Base-by-base conservation (phyloP, 2,797 vertebrate genomes). In the Acrossocheilus wenchowensis region DNA sequence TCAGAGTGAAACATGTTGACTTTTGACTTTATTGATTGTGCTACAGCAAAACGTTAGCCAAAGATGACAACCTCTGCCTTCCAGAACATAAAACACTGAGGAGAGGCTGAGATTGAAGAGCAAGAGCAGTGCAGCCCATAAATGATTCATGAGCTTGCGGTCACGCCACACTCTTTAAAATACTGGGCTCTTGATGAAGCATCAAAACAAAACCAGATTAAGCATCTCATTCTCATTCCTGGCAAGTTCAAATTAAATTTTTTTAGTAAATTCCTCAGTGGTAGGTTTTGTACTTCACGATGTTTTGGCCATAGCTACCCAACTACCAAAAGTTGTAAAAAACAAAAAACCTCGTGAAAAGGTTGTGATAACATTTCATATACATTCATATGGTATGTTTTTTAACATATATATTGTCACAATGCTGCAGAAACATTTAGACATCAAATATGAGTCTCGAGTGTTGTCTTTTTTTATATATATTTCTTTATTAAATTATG, bases 21-120 rank as follows among this genome's bases (percentile, higher is more conserved):
- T 88, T 87, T 87, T 75, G 86, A 86, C 81, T 87, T 88, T 92
- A 93, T 92, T 91, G 92, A 93, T 94, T 88, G 88, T 86, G 57
- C 83, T 83, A 90, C 89, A 79, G 87, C 88, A 90, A 50, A 86
- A 81, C 21, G 64, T 80, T 89, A 52, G 71, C 81, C 78, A 75
- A 87, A 88, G 75, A 85, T 68, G 83, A 75, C 74, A 54, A 69
- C 83, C 74, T 60, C 52, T 84, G 73, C 45, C 81, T 79, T 71
- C 62, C 75, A 30, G 78, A 66, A 34, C 81, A 86, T 87, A 74
- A 88, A 88, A 79, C 80, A 41, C n/a, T 68, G 48, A 17, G 72
- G 75, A 75, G 71, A 86, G 72, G 74, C 64, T 68, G 54, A 88
- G 54, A 89, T 81, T 69, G 43, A 82, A 84, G 78, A 57, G 83